phyloP scores from a whole-genome alignment of 1,140 invertebrate species.

The Drosophila tristis region DNA sequence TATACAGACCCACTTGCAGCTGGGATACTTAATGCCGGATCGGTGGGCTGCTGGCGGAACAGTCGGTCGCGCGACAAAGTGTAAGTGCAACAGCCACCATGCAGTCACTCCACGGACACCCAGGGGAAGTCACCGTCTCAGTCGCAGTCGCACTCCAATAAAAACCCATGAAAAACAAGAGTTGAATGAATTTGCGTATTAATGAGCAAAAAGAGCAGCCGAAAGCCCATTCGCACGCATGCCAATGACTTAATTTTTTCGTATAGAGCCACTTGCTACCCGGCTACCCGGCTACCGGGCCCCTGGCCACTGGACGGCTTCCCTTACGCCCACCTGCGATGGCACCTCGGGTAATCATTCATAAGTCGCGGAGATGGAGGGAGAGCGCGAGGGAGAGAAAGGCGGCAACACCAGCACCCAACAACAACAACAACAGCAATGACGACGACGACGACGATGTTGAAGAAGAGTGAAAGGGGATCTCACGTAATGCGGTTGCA shows the following conservation, averaged over 20 bases:
- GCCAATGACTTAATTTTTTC: constrained; percentile 63
- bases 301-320: constrained; percentile 6
- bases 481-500: constrained; percentile 71
- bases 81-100: constrained; percentile 33
- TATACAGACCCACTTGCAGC: constrained; percentile 52
- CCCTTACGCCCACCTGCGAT: constrained; percentile 37
- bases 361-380: background rate
- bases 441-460: background rate
- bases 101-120: constrained; percentile 9
- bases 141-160: constrained; percentile 35
- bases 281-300: background rate
- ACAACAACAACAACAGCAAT: constrained; percentile 7
- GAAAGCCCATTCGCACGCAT: constrained; percentile 63
- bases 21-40: constrained; percentile 6
- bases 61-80: constrained; percentile 53
- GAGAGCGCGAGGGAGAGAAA: constrained; percentile 19
- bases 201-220: constrained; percentile 55
- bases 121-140: background rate
- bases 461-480: constrained; percentile 52
- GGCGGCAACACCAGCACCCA: constrained; percentile 9
- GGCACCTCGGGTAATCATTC: constrained; percentile 21
- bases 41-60: constrained; percentile 44
- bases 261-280: constrained; percentile 5
- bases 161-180: constrained; percentile 38
- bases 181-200: constrained; percentile 68